Conservation (phyloP, 2,888 invertebrate species). For the Thecocarcelia acutangulata region DNA sequence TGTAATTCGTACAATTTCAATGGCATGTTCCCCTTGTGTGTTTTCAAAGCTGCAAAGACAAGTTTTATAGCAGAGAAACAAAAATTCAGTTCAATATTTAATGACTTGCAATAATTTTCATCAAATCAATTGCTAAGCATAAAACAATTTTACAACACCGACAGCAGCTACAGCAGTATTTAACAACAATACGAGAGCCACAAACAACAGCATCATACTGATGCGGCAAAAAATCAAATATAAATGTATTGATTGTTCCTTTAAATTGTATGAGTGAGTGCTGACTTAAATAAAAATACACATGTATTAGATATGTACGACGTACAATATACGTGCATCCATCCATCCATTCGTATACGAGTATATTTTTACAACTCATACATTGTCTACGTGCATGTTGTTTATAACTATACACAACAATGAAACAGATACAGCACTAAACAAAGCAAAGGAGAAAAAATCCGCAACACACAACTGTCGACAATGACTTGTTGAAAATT, state of each 20-base stretch:
- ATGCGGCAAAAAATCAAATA: conserved; percentile 61
- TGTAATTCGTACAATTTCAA: conserved; percentile 76
- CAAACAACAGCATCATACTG: conserved; percentile 66
- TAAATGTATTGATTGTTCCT: conserved; percentile 41
- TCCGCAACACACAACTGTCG: conserved; percentile 69
- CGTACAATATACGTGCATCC: no score
- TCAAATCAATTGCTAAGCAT: conserved; percentile 72
- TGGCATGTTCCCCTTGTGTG: conserved; percentile 75
- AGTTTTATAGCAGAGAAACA: conserved; percentile 61
- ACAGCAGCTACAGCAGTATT: conserved; percentile 47
- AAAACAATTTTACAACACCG: conserved; percentile 38
- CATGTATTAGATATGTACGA: conserved; percentile 30
- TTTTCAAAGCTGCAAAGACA: conserved; percentile 73
- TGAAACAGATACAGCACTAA: conserved; percentile 55
- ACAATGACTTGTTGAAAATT: conserved; percentile 79
- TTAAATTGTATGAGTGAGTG: conserved; percentile 17
- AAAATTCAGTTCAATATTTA: conserved; percentile 71
- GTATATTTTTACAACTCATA: conserved; percentile 43
- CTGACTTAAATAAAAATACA: conserved; percentile 25
- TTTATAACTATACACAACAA: conserved; percentile 56
- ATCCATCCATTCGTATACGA: conserved; percentile 5
- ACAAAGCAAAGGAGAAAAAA: conserved; percentile 20
- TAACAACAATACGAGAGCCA: conserved; percentile 50
- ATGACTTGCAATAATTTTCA: conserved; percentile 79
- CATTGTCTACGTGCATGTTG: conserved; percentile 45